These are phyloP conservation scores for Syngnathus typhle DNA, from an alignment of 2,113 vertebrate species.

Conservation along the genomic window DNA sequence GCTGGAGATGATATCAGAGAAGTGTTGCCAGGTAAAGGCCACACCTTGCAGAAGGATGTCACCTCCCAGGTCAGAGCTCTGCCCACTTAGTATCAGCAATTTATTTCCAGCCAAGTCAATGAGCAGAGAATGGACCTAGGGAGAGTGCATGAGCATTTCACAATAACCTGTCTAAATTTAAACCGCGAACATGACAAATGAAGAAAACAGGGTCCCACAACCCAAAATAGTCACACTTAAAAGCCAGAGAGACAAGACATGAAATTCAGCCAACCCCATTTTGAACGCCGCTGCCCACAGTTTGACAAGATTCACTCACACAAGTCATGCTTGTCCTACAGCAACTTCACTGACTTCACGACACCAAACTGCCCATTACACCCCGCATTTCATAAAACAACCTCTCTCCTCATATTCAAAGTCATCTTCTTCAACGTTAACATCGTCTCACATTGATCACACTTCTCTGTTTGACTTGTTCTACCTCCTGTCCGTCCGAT, in stretches of 20 bases:
- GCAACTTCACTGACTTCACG: too few relatives aligned
- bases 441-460: too few relatives aligned
- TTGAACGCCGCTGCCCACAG: not conserved
- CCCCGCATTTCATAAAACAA: too few relatives aligned
- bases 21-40: constrained; percentile 80
- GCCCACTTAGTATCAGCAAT: constrained; percentile 85
- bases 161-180: not conserved
- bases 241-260: not conserved
- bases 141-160: constrained; percentile 3
- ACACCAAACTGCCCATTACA: too few relatives aligned
- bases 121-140: constrained; percentile 80
- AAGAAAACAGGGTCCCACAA: not conserved
- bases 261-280: not conserved
- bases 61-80: constrained; percentile 83
- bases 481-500: too few relatives aligned
- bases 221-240: not conserved
- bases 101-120: constrained; percentile 81
- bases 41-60: constrained; percentile 83
- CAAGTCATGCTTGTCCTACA: too few relatives aligned
- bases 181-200: not conserved
- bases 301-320: too few relatives aligned
- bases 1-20: constrained; percentile 78
- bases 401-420: too few relatives aligned
- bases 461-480: too few relatives aligned
- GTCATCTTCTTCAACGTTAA: too few relatives aligned